A percentile compares a stretch with the other conserved stretches of the same genome.
Conservation (phyloP, 2,113 vertebrate species). For the Cochlearius cochlearius region DNA sequence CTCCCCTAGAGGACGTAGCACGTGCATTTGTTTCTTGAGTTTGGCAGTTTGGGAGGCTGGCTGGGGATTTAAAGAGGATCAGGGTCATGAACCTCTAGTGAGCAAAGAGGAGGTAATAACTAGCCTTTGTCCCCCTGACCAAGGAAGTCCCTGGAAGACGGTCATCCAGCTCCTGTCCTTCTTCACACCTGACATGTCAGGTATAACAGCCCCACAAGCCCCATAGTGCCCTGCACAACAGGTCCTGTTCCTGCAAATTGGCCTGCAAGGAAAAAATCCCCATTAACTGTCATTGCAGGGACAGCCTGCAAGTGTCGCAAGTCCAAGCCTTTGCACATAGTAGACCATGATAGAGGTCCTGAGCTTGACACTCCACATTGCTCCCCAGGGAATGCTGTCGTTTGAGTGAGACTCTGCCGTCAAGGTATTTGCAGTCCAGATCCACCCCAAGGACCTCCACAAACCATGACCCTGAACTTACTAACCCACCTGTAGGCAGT, state of each 20-base stretch:
- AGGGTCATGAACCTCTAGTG: not conserved
- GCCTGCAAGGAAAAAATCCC: not conserved
- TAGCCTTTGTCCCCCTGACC: not conserved
- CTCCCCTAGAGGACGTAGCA: not conserved
- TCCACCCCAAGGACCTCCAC: not conserved
- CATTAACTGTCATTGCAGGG: not conserved
- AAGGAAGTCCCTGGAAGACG: not conserved
- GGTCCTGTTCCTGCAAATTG: not conserved
- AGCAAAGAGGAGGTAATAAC: not conserved
- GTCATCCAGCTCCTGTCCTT: not conserved
- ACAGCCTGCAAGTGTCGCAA: not conserved
- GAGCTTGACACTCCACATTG: not conserved
- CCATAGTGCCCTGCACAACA: not conserved
- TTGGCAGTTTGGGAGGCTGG: not conserved
- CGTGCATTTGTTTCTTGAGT: not conserved
- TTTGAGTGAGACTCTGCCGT: not conserved
- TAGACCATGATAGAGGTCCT: not conserved
- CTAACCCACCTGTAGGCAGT: rapidly evolving
- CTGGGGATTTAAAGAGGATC: not conserved
- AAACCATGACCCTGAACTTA: not conserved
- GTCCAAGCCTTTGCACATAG: not conserved
- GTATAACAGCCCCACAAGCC: not conserved
- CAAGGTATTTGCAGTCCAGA: not conserved
- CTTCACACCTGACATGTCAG: not conserved
- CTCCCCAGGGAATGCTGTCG: not conserved